Base-by-base conservation (phyloP, 2,888 invertebrate genomes). In the Hydrotaea diabolus region DNA sequence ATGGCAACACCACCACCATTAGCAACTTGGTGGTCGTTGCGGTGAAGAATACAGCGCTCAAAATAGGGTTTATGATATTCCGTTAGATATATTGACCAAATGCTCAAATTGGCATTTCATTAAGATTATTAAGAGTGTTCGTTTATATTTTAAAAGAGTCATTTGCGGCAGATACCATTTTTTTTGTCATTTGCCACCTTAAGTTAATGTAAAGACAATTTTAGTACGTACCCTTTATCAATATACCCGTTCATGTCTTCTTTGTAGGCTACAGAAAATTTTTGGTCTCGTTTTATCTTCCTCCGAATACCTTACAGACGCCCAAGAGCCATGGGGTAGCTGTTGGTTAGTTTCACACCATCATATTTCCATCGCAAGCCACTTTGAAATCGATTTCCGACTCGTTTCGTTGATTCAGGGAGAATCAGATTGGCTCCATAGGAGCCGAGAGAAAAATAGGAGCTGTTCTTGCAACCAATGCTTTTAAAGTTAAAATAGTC, bases 71-170 rank as follows among this genome's bases (percentile, higher is more conserved):
- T n/a, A n/a, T n/a, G n/a, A n/a, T n/a, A n/a, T n/a, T n/a, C n/a
- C n/a, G n/a, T n/a, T n/a, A n/a, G n/a, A n/a, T n/a, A n/a, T n/a
- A n/a, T n/a, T n/a, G n/a, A n/a, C n/a, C n/a, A n/a, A n/a, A n/a
- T n/a, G n/a, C n/a, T n/a, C n/a, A n/a, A n/a, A n/a, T n/a, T n/a
- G n/a, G n/a, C n/a, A 86, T 46, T 7, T 89, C 90, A 17, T 87
- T 39, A 3, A 80, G 86, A 72, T 90, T 89, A 23, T 89, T 89
- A 3, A 87, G 86, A n/a, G n/a, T n/a, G n/a, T n/a, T n/a, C n/a
- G 66, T 89, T 89, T 19, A 39, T 17, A 7, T 49, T 49, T 3
- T 21, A 23, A 46, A 69, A 69, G 23, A n/a, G n/a, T n/a, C n/a
- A n/a, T n/a, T n/a, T 69, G 69, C 13, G 69, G 46, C 46, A 69